Evolutionary conservation across 2,888 invertebrate species (phyloP), one percentile per base, ranked within the genome.

Genomic region (Orthosia gracilis): DNA sequence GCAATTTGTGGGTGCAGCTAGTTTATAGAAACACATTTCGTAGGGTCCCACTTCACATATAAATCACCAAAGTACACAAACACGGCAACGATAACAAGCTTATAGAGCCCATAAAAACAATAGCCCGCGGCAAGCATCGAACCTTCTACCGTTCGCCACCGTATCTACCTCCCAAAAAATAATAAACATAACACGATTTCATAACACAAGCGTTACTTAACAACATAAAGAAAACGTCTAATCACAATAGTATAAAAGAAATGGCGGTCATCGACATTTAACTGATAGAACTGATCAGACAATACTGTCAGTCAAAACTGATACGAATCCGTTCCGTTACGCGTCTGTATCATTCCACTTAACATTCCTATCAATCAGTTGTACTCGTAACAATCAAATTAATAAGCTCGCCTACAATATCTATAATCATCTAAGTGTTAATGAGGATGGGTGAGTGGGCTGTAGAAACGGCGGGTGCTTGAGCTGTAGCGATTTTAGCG

Each of bases 291-390:
- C 55, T 57, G 69, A 78, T 73, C 52, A 67, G 69, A 87, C 78
- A 83, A 81, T 84, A 81, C 78, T 77, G 87, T 76, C 84, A 79
- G 84, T 85, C 73, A 76, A 26, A 75, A 67, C 82, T 82, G 86
- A 86, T 87, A 87, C 59, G 65, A 79, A 86, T 86, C 85, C 86
- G 78, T 78, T 83, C 76, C 78, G 82, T 85, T 87, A 87, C 78
- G 70, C 73, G 83, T 80, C 83, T 80, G 83, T 81, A 85, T 86
- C 90, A 90, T 88, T 88, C 88, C 89, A 91, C 91, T 91, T 91
- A 91, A 89, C 73, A 89, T 90, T 88, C 89, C 90, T 82, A 91
- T 91, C 91, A 88, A 91, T 91, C 91, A 91, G 83, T 74, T 72
- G 78, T 40, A 40, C 40, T 40, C 40, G 7, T 69, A 83, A 90